These are phyloP conservation scores for Corvus moneduloides DNA, from an alignment of 2,113 vertebrate species.

Conservation along the genomic window DNA sequence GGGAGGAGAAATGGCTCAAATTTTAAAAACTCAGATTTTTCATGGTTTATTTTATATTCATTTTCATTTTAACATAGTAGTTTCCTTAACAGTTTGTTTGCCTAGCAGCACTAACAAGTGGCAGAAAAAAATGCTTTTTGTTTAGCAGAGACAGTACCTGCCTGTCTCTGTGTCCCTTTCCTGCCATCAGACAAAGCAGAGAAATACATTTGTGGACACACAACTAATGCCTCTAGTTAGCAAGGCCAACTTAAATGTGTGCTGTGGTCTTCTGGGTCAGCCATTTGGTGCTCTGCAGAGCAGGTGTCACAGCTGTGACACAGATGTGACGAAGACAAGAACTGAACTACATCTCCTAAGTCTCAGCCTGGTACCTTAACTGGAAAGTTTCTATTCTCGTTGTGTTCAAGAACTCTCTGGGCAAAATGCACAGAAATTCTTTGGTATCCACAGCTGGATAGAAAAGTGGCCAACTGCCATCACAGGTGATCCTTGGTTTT, in stretches of 20 bases:
- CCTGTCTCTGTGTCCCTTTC: neutral
- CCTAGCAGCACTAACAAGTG: neutral
- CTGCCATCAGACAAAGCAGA: neutral
- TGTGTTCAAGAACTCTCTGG: neutral
- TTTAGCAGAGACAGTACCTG: neutral
- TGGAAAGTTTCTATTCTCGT: neutral
- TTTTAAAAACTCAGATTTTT: neutral
- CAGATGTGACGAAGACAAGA: neutral
- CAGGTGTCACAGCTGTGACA: neutral
- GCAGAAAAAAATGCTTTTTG: neutral
- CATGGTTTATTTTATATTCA: neutral
- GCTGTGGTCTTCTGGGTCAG: neutral
- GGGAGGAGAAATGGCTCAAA: neutral
- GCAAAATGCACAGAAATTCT: neutral
- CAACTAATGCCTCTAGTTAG: neutral
- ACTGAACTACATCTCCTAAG: neutral
- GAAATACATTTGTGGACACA: neutral
- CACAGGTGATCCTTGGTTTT: neutral
- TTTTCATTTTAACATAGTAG: neutral
- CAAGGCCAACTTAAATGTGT: neutral
- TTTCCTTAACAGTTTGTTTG: neutral
- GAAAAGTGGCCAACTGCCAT: neutral
- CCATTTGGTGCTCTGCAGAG: neutral
- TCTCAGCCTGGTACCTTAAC: neutral
- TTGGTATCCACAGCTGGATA: neutral